Percentiles rank a stretch among this genome's conserved stretches.
These are phyloP conservation scores for Exocentrus adspersus DNA, from an alignment of 2,888 invertebrate species.

Conservation along the genomic window DNA sequence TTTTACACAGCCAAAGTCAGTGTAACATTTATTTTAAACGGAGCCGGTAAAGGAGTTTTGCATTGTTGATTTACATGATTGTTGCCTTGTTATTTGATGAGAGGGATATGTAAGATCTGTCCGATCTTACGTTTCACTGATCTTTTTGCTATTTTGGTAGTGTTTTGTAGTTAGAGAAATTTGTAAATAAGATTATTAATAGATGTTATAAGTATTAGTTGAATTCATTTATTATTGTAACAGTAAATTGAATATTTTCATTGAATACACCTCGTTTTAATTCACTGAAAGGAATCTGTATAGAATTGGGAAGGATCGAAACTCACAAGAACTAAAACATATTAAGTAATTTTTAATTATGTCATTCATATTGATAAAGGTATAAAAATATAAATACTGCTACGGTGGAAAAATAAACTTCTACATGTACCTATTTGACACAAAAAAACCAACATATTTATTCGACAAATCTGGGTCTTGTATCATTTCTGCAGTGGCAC, in stretches of 20 bases:
- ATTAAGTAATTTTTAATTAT: too few relatives aligned
- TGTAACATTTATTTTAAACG: conserved; percentile 21
- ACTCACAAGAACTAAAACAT: too few relatives aligned
- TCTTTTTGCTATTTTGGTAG: conserved; percentile 51
- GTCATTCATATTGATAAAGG: too few relatives aligned
- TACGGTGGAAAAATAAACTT: too few relatives aligned
- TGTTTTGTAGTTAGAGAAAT: conserved; percentile 54
- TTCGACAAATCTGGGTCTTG: too few relatives aligned
- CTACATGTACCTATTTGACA: too few relatives aligned
- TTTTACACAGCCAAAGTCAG: conserved; percentile 52
- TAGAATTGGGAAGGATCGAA: too few relatives aligned
- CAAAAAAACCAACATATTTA: too few relatives aligned
- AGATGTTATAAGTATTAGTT: conserved; percentile 61
- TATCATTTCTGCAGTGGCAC: too few relatives aligned
- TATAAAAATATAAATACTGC: too few relatives aligned
- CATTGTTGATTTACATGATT: conserved; percentile 33
- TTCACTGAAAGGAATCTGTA: too few relatives aligned
- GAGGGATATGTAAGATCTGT: conserved; percentile 26
- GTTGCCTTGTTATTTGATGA: conserved; percentile 42
- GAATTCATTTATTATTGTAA: conserved; percentile 57
- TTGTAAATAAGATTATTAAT: conserved; percentile 60
- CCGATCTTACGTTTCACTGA: conserved; percentile 20
- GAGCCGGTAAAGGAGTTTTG: conserved; percentile 16
- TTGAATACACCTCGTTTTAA: conserved; percentile 2
- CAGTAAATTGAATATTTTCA: conserved; percentile 38